phyloP scores from a whole-genome alignment of 2,888 invertebrate species.

The Lasioglossum figueresi region DNA sequence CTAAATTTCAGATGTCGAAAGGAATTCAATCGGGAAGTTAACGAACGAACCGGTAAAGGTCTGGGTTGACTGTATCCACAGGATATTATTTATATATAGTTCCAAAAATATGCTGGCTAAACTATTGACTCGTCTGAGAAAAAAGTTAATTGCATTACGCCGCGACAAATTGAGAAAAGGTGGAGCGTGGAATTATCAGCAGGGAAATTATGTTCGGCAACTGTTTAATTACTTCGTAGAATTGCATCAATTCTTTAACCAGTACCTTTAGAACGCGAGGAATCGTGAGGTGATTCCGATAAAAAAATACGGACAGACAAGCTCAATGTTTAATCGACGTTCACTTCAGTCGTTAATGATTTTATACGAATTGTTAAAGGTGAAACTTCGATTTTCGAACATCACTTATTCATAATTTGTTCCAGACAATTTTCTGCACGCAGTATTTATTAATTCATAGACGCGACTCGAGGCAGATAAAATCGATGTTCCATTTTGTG shows the following conservation, averaged over 20 bases:
- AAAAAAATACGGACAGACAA: neutral
- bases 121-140: neutral
- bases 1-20: neutral
- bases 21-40: neutral
- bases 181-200: slow-evolving; percentile 9
- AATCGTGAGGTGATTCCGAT: slow-evolving; percentile 11
- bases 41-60: neutral
- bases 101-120: neutral
- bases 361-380: too few relatives aligned
- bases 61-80: neutral
- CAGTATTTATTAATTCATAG: neutral
- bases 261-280: slow-evolving; percentile 18
- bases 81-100: neutral
- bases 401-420: neutral
- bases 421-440: neutral
- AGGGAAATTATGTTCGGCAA: slow-evolving; percentile 39
- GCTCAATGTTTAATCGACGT: slow-evolving; percentile 4
- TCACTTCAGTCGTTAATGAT: neutral
- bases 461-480: neutral
- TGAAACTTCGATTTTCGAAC: neutral
- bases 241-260: slow-evolving; percentile 23
- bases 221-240: slow-evolving; percentile 25
- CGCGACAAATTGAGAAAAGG: neutral
- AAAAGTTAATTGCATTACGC: neutral
- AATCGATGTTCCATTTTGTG: neutral